Percentiles rank a stretch among this genome's conserved stretches.
Conservation (phyloP, 2,888 invertebrate species). For the Acleris holmiana region DNA sequence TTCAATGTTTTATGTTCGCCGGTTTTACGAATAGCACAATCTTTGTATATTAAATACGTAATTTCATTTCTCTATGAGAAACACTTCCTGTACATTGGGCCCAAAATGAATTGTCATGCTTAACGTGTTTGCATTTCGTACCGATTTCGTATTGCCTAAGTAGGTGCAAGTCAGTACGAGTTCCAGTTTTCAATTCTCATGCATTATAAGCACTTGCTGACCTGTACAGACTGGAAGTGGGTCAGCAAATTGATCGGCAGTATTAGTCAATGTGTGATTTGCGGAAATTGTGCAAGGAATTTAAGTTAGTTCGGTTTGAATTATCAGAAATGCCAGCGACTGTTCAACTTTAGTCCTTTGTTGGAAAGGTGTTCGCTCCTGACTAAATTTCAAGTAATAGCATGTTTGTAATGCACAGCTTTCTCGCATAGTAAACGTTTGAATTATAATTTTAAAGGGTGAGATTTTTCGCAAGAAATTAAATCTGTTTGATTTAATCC, state of each 20-base stretch:
- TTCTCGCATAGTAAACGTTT: too few species aligned
- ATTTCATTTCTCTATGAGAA: background rate
- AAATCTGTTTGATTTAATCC: too few species aligned
- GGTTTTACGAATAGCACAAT: background rate
- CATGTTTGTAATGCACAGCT: too few species aligned
- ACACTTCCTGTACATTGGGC: background rate
- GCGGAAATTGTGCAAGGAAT: constrained; percentile 16
- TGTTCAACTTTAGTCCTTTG: background rate
- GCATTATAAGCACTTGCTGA: constrained; percentile 59
- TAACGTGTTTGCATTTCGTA: background rate
- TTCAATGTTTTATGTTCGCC: background rate
- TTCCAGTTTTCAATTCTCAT: constrained; percentile 53
- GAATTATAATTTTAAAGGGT: too few species aligned
- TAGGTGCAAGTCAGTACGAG: constrained; percentile 53
- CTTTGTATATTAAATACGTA: constrained; percentile 3
- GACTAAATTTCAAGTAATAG: too few species aligned
- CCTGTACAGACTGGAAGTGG: constrained; percentile 36
- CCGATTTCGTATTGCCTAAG: constrained; percentile 43
- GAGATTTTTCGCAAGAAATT: too few species aligned
- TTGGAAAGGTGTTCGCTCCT: too few species aligned
- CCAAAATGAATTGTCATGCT: constrained; percentile 4
- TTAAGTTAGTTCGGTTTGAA: constrained; percentile 11
- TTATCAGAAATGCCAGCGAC: constrained; percentile 2
- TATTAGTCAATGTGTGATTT: constrained; percentile 25
- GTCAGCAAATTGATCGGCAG: constrained; percentile 36